Conservation (phyloP, 2,797 vertebrate genomes). For the Morelia viridis region DNA sequence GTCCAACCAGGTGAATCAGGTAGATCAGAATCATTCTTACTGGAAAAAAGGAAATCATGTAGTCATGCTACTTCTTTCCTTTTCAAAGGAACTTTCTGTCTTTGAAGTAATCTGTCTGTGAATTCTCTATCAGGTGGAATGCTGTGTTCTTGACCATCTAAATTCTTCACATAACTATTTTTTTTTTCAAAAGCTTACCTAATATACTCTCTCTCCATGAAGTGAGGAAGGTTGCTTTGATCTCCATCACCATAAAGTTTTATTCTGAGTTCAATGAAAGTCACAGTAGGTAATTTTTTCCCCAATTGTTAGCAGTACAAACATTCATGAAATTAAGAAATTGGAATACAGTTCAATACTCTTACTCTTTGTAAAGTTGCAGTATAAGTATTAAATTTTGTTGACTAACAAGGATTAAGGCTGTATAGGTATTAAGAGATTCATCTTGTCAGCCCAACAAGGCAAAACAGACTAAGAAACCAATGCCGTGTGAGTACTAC, state of each 20-base stretch:
- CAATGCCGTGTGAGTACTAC: too few species aligned
- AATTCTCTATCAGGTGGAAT: slow-evolving; percentile 21
- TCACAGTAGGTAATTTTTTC: not conserved
- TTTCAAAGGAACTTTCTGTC: slow-evolving; percentile 21
- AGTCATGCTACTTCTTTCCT: not conserved
- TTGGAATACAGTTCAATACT: not conserved
- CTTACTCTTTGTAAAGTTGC: not conserved
- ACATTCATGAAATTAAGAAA: not conserved
- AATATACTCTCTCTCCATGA: not conserved
- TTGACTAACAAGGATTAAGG: not conserved
- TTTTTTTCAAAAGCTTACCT: not conserved
- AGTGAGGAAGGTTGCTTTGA: slow-evolving; percentile 20
- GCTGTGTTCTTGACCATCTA: slow-evolving; percentile 13
- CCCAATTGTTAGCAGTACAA: not conserved
- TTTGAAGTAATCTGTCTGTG: slow-evolving; percentile 14
- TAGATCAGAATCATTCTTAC: not conserved
- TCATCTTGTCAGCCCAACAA: too few species aligned
- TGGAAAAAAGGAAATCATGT: not conserved
- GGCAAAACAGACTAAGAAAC: too few species aligned
- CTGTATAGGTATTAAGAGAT: not conserved
- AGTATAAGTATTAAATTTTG: not conserved
- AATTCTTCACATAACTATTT: slow-evolving; percentile 13
- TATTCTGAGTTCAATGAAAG: not conserved
- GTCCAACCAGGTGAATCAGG: slow-evolving; percentile 2
- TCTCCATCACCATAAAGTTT: not conserved